Evolutionary conservation across 2,888 invertebrate genomes (phyloP).

Genomic region (Fabriciana adippe): DNA sequence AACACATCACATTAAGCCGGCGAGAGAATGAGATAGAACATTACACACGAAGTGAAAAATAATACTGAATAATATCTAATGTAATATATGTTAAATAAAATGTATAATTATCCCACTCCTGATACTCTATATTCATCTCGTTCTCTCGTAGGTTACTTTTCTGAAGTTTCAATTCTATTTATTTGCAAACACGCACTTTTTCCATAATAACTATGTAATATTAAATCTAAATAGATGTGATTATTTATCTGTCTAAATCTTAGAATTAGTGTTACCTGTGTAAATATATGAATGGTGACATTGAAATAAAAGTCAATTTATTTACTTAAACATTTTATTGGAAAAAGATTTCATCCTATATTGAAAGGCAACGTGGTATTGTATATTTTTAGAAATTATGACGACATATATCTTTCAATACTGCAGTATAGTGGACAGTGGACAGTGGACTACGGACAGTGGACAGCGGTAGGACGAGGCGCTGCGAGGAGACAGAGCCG

Average conservation of each 20-base stretch:
- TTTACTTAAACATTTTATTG: constrained; percentile 81
- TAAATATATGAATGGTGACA: background rate
- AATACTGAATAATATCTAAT: no score
- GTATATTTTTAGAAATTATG: constrained; percentile 71
- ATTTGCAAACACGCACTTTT: no score
- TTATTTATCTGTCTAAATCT: background rate
- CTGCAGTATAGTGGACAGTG: constrained; percentile 42
- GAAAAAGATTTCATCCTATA: constrained; percentile 79
- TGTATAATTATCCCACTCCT: no score
- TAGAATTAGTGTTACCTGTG: background rate
- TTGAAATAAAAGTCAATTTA: constrained; percentile 39
- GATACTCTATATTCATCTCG: no score
- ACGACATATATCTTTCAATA: constrained; percentile 57
- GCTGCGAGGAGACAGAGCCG: constrained; percentile 20
- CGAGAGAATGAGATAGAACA: no score
- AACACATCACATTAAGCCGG: no score
- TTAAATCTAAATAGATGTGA: background rate
- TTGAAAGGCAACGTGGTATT: constrained; percentile 83
- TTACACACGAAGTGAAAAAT: no score
- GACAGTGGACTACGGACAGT: constrained; percentile 35
- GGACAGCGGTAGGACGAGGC: constrained; percentile 34
- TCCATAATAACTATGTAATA: no score
- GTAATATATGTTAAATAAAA: no score
- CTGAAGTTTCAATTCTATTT: no score
- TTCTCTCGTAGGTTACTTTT: no score